These are phyloP conservation scores for Clupea harengus DNA, from an alignment of 2,113 vertebrate species.

Conservation along the genomic window DNA sequence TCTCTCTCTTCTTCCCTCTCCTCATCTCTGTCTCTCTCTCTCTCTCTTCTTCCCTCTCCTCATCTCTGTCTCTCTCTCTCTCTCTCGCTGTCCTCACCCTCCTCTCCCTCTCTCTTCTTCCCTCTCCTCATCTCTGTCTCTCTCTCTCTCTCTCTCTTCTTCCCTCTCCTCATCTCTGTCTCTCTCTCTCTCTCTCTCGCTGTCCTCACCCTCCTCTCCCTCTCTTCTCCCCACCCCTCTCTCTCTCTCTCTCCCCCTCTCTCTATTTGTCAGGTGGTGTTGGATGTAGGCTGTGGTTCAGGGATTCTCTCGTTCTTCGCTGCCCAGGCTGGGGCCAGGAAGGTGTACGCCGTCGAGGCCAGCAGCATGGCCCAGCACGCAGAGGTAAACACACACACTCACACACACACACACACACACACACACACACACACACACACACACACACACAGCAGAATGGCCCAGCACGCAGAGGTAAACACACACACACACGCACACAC, in stretches of 20 bases:
- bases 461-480: no score
- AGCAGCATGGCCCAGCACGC: slow-evolving; percentile 94
- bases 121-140: no score
- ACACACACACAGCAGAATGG: no score
- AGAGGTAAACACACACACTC: background rate
- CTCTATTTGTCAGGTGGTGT: slow-evolving; percentile 70
- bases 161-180: background rate
- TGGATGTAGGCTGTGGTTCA: slow-evolving; percentile 93
- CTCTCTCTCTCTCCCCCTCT: background rate
- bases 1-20: background rate
- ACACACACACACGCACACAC: no score
- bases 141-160: background rate
- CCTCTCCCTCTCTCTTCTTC: background rate
- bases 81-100: background rate
- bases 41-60: no score
- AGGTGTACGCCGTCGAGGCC: slow-evolving; percentile 94
- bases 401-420: no score
- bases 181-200: background rate
- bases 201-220: background rate
- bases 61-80: no score
- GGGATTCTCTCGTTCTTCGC: slow-evolving; percentile 96
- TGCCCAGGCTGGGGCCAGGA: slow-evolving; percentile 89
- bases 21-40: no score
- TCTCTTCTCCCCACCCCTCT: no score
- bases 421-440: no score